A percentile compares a stretch with the other conserved stretches of the same genome.
Evolutionary conservation across 2,797 vertebrate genomes (phyloP).

Genomic region (Loriculus beryllinus): DNA sequence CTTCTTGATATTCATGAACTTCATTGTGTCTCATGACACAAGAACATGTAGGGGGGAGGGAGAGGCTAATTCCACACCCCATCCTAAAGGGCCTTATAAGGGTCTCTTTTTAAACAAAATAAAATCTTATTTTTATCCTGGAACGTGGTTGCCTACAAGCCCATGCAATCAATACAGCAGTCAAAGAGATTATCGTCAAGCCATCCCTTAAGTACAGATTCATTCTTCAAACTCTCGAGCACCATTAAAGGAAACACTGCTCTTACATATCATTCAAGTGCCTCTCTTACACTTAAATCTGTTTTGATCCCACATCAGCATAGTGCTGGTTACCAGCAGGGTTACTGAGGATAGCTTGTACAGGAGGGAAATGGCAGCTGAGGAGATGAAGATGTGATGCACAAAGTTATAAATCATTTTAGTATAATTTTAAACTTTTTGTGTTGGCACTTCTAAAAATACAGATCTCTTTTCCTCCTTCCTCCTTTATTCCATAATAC

Average conservation of each 20-base stretch:
- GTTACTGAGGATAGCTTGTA: neutral
- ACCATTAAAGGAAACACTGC: neutral
- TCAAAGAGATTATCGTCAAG: neutral
- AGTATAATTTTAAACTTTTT: neutral
- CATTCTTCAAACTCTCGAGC: neutral
- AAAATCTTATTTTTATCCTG: neutral
- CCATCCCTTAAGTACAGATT: neutral
- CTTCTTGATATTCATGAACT: neutral
- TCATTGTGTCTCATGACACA: neutral
- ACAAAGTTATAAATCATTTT: neutral
- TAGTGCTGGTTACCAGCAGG: neutral
- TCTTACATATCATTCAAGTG: neutral
- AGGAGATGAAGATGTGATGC: neutral
- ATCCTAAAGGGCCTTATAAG: neutral
- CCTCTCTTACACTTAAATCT: neutral
- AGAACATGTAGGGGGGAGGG: rapidly evolving
- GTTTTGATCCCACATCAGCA: neutral
- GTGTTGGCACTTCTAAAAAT: neutral
- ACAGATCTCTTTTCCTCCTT: neutral
- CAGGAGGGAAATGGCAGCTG: neutral
- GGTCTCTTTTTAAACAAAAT: neutral
- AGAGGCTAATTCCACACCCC: neutral
- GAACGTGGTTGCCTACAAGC: neutral
- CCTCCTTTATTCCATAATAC: neutral
- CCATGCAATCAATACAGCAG: neutral